Evolutionary conservation across 2,797 vertebrate genomes (phyloP).

Genomic region (Cynodonichthys magdalenae): DNA sequence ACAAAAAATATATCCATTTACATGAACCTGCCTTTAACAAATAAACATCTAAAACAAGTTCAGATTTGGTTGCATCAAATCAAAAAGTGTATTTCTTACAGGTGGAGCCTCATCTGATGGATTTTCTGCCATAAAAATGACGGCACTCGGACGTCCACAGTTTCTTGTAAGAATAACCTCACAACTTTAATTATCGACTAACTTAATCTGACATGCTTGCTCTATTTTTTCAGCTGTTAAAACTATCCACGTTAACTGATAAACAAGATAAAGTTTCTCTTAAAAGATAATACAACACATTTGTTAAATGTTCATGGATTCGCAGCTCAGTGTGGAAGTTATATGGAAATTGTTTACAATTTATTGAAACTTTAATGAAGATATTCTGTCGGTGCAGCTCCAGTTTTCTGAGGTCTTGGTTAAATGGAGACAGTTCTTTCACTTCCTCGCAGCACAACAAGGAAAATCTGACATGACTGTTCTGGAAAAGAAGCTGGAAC

Average conservation of each 20-base stretch:
- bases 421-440: constrained; percentile 90
- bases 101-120: constrained; percentile 87
- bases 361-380: neutral
- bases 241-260: too few species aligned
- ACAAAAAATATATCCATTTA: too few species aligned
- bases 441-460: constrained; percentile 87
- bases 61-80: too few species aligned
- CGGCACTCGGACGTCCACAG: constrained; percentile 91
- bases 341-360: neutral
- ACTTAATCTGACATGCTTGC: too few species aligned
- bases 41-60: too few species aligned
- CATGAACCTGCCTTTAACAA: too few species aligned
- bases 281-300: too few species aligned
- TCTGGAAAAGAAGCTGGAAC: constrained; percentile 87
- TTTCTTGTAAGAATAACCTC: constrained; percentile 86
- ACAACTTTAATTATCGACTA: neutral
- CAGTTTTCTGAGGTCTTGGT: constrained; percentile 93
- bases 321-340: too few species aligned
- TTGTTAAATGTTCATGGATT: neutral
- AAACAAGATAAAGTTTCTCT: too few species aligned
- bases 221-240: too few species aligned
- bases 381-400: constrained; percentile 77
- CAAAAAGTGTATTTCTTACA: constrained; percentile 42
- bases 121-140: constrained; percentile 95
- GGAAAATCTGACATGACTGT: constrained; percentile 84